Base-by-base conservation (phyloP, 2,888 invertebrate genomes). In the Timema cristinae region DNA sequence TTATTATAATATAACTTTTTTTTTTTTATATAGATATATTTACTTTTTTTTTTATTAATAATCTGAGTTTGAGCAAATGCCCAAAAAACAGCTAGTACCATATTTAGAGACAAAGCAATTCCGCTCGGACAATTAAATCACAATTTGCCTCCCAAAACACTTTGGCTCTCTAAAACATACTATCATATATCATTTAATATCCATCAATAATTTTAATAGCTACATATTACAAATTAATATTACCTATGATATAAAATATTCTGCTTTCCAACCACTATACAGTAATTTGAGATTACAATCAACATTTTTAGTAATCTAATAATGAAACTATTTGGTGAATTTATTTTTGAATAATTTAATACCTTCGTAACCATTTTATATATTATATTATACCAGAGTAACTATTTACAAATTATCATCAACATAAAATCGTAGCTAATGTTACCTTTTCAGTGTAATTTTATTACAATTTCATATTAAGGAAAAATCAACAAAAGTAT, bases 251-350 rank as follows among this genome's bases (percentile, higher is more conserved):
- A 69, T 71, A 67, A 71, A 73, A 54, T 63, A 71, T 66, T 74
- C 74, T 72, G 72, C 72, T 74, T 72, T 70, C 74, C 74, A 74
- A 72, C 72, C 72, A 74, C 68, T 69, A 72, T 70, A 72, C 66
- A 69, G n/a, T 67, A 16, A 52, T 50, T 63, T 47, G 59, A 15
- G 51, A 69, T 70, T 70, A 68, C 59, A 63, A 32, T 48, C 49
- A 73, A 48, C 50, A 63, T 67, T 68, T 56, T 69, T 49, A 69
- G 49, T 56, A 56, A 67, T 56, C 72, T 69, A 73, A 66, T 63
- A 66, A 71, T 68, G 51, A 74, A 71, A 68, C 67, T 71, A 71
- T 67, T 63, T 32, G 32, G 73, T 73, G 72, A 73, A 75, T 73
- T 73, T 72, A 47, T 59, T 72, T 50, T 71, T 68, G 73, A 75